These are phyloP conservation scores for Panorpa germanica DNA, from an alignment of 2,888 invertebrate species.

Conservation along the genomic window DNA sequence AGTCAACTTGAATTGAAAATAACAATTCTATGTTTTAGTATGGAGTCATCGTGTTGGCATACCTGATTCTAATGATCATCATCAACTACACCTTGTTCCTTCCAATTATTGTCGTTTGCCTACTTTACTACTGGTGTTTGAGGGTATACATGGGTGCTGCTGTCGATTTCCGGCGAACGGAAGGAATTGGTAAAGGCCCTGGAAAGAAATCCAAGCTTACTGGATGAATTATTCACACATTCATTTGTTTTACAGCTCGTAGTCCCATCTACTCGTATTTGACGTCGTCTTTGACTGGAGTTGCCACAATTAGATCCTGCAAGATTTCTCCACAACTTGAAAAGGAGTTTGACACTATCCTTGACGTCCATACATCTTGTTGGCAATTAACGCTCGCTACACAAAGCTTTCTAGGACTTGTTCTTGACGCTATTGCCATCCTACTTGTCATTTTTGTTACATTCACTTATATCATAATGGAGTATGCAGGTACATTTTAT, in stretches of 20 bases:
- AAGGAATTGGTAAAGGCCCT: slow-evolving; percentile 50
- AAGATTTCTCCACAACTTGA: slow-evolving; percentile 47
- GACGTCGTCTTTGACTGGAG: slow-evolving; percentile 65
- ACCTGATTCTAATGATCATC: no score
- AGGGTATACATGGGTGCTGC: slow-evolving; percentile 52
- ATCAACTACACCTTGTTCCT: no score
- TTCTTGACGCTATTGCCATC: slow-evolving; percentile 51
- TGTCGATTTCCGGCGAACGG: slow-evolving; percentile 52
- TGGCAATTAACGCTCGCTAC: slow-evolving; percentile 22
- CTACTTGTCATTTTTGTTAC: slow-evolving; percentile 44
- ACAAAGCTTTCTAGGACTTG: slow-evolving; percentile 57
- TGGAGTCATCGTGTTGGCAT: no score
- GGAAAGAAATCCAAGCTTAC: no score
- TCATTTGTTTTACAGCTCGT: slow-evolving; percentile 38
- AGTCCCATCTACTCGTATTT: slow-evolving; percentile 88
- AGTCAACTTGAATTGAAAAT: no score
- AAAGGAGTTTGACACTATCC: slow-evolving; percentile 53
- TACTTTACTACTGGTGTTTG: no score
- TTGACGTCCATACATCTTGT: slow-evolving; percentile 30
- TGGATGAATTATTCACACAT: no score
- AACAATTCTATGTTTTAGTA: no score
- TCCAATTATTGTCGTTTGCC: no score
- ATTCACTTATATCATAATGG: slow-evolving; percentile 37
- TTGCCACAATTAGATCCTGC: slow-evolving; percentile 71
- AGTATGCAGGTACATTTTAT: slow-evolving; percentile 33